Conservation (phyloP, 2,888 invertebrate genomes). For the Eristalinus aeneus region DNA sequence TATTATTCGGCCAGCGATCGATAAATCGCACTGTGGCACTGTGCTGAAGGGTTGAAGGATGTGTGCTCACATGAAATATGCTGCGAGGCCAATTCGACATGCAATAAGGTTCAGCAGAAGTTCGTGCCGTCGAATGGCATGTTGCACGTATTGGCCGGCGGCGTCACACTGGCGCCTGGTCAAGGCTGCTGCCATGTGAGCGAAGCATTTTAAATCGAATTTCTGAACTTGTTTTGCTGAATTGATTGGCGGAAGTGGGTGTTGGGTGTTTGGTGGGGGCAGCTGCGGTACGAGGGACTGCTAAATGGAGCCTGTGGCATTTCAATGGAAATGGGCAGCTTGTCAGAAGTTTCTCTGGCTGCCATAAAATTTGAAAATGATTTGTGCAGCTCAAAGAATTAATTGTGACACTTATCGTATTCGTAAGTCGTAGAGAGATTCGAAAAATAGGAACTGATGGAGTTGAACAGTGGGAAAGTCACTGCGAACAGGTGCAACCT, state of each 20-base stretch:
- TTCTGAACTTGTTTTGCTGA: slow-evolving; percentile 12
- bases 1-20: slow-evolving; percentile 5
- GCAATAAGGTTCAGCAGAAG: slow-evolving; percentile 64
- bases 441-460: too few relatives aligned
- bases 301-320: too few relatives aligned
- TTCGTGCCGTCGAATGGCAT: slow-evolving; percentile 49
- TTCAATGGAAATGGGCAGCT: too few relatives aligned
- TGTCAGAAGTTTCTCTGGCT: too few relatives aligned
- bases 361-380: too few relatives aligned
- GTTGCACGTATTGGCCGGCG: slow-evolving; percentile 8
- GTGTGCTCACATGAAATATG: background rate
- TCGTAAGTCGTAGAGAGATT: too few relatives aligned
- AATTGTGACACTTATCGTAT: too few relatives aligned
- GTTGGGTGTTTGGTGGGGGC: background rate
- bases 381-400: too few relatives aligned
- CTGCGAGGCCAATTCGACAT: slow-evolving; percentile 62
- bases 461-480: too few relatives aligned
- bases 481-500: too few relatives aligned
- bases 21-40: slow-evolving; percentile 22
- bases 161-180: slow-evolving; percentile 52
- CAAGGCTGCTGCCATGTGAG: slow-evolving; percentile 57
- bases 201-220: slow-evolving; percentile 27
- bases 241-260: background rate
- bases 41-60: slow-evolving; percentile 27
- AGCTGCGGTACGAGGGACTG: too few relatives aligned